Evolutionary conservation across 1,140 invertebrate genomes (phyloP).

Genomic region (Dreissena polymorpha): DNA sequence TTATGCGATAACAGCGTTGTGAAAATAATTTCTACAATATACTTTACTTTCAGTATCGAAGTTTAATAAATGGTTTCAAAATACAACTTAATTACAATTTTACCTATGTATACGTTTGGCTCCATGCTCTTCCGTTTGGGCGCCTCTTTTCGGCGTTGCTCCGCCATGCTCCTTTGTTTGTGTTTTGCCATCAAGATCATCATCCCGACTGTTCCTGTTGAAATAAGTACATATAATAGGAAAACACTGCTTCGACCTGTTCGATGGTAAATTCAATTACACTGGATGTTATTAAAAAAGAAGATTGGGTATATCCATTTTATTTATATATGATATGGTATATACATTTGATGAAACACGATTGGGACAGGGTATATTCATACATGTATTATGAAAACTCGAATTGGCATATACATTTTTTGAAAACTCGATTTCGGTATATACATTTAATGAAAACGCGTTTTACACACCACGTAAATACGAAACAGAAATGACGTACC

Average conservation of each 20-base stretch:
- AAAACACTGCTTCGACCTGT: neutral
- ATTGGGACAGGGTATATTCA: no score
- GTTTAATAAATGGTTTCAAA: no score
- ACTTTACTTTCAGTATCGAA: no score
- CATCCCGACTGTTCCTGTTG: conserved; percentile 56
- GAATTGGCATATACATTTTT: no score
- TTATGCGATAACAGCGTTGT: no score
- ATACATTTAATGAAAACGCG: no score
- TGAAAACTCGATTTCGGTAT: no score
- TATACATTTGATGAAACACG: no score
- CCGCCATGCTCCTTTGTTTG: conserved; percentile 31
- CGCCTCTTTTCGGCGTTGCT: conserved; percentile 14
- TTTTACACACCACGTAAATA: no score
- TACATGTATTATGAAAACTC: no score
- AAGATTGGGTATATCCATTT: neutral
- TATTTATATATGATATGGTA: no score
- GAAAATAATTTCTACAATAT: no score
- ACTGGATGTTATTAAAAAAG: neutral
- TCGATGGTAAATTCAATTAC: neutral
- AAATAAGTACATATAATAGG: neutral
- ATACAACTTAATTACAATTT: neutral
- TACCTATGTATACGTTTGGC: conserved; percentile 56
- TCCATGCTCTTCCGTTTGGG: conserved; percentile 20
- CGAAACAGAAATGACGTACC: conserved; percentile 44
- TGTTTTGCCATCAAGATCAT: conserved; percentile 58